Evolutionary conservation across 2,797 vertebrate species (phyloP).

Genomic region (Spondyliosoma cantharus): DNA sequence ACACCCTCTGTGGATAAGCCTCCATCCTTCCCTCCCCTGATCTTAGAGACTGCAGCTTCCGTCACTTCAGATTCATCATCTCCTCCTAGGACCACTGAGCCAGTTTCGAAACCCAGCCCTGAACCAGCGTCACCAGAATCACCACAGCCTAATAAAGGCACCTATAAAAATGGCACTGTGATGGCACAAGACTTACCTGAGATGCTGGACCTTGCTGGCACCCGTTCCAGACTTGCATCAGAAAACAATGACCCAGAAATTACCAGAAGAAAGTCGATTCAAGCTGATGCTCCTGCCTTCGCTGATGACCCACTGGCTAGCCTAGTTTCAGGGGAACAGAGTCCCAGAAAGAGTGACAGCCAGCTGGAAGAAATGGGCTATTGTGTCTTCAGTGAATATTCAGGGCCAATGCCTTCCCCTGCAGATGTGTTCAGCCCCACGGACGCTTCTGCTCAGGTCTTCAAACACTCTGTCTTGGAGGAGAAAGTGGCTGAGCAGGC

Average conservation of each 20-base stretch:
- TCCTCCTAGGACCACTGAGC: constrained; percentile 74
- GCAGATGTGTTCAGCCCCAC: constrained; percentile 88
- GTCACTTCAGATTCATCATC: constrained; percentile 81
- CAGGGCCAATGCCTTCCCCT: constrained; percentile 96
- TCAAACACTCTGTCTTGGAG: constrained; percentile 82
- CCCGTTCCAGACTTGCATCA: constrained; percentile 91
- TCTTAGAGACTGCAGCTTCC: constrained; percentile 85
- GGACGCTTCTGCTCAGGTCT: constrained; percentile 76
- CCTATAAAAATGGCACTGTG: constrained; percentile 92
- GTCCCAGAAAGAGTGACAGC: constrained; percentile 88
- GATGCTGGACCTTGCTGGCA: constrained; percentile 95
- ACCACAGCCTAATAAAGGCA: constrained; percentile 85
- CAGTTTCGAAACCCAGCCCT: constrained; percentile 74
- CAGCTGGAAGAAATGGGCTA: constrained; percentile 97
- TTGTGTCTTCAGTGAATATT: constrained; percentile 99
- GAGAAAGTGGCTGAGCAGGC: constrained; percentile 82
- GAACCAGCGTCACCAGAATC: constrained; percentile 87
- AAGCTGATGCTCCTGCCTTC: constrained; percentile 80
- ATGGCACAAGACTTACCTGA: constrained; percentile 97
- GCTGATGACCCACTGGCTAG: constrained; percentile 80
- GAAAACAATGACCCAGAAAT: constrained; percentile 90
- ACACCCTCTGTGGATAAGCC: constrained; percentile 92
- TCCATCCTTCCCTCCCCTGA: constrained; percentile 88
- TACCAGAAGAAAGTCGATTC: constrained; percentile 86
- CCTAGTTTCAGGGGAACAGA: constrained; percentile 80